Evolutionary conservation across 2,113 vertebrate species (phyloP), one percentile per base, ranked within the genome.

Genomic region (Vidua chalybeata): DNA sequence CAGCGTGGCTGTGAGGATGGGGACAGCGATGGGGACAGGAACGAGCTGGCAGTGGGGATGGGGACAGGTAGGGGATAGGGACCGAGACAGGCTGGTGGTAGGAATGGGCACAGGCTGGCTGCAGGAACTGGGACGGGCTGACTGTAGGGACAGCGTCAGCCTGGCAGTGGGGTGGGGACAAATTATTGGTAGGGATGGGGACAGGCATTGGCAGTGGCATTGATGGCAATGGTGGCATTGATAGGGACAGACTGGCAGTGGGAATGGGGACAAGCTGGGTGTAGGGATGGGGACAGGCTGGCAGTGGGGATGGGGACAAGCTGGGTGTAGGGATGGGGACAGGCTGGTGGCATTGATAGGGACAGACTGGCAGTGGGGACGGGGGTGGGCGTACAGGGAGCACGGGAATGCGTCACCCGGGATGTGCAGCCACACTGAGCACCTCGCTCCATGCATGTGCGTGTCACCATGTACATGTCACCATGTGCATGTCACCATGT

Each of bases 261-360:
- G 73, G 35, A 45, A 49, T 39, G 21, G 58, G 30, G 37, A 41
- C 30, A 17, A 10, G 6, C 9, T 27, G 75, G 28, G 1, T 2
- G 33, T 11, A 4, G 14, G 6, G 41, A 33, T 15, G 4, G 20
- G 22, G 64, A 13, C 64, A 48, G 10, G 8, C 11, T 48, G 62
- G 10, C 1, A 0, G 41, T 16, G 3, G 5, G 9, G 14, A 45
- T 24, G 11, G 61, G 37, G 37, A 17, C 26, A 39, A 10, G 41
- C 9, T 27, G 75, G 30, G 1, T 2, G 33, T 12, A 3, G 9
- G 6, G 41, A 33, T 15, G 4, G 21, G 22, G 64, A 13, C 64
- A 48, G 11, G 35, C n/a, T n/a, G n/a, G n/a, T n/a, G n/a, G n/a
- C n/a, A n/a, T n/a, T n/a, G n/a, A n/a, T n/a, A 10, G 41, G 22